Conservation (phyloP, 2,888 invertebrate species). For the Calliphora vomitoria region DNA sequence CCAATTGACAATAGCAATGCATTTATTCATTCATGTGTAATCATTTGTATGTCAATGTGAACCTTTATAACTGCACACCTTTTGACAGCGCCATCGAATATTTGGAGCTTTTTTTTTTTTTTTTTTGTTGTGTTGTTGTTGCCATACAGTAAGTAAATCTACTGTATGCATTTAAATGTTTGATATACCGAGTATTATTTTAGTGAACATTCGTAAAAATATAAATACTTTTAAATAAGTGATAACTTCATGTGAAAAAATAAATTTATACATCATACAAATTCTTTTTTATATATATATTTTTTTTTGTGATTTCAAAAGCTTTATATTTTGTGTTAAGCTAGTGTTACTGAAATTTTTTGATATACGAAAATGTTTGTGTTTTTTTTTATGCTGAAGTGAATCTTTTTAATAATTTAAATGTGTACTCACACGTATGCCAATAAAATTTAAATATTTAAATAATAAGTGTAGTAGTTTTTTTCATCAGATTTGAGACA, state of each 20-base stretch:
- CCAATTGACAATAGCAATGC: slow-evolving; percentile 28
- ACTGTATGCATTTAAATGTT: neutral
- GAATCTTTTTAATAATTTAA: slow-evolving; percentile 33
- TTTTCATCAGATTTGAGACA: too few relatives aligned
- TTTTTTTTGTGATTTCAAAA: slow-evolving; percentile 1
- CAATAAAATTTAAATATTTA: slow-evolving; percentile 10
- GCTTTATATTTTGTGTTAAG: slow-evolving; percentile 21
- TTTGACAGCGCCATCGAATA: slow-evolving; percentile 13
- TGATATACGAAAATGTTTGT: neutral
- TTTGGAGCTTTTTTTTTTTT: slow-evolving; percentile 1
- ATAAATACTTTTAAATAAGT: slow-evolving; percentile 48
- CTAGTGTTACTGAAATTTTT: neutral
- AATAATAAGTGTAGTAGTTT: neutral
- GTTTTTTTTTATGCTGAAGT: neutral
- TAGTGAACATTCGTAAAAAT: slow-evolving; percentile 35
- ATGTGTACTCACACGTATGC: slow-evolving; percentile 1
- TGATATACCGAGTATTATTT: neutral
- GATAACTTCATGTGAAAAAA: slow-evolving; percentile 7
- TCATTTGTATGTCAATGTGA: slow-evolving; percentile 35
- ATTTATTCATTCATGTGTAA: slow-evolving; percentile 55
- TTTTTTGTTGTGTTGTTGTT: neutral
- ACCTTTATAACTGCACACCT: slow-evolving; percentile 27
- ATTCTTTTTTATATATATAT: neutral
- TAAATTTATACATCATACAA: neutral
- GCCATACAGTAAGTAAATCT: neutral